A percentile compares a stretch with the other conserved stretches of the same genome.
Evolutionary conservation across 2,888 invertebrate genomes (phyloP).

Genomic region (Glyphotaelius pellucidus): DNA sequence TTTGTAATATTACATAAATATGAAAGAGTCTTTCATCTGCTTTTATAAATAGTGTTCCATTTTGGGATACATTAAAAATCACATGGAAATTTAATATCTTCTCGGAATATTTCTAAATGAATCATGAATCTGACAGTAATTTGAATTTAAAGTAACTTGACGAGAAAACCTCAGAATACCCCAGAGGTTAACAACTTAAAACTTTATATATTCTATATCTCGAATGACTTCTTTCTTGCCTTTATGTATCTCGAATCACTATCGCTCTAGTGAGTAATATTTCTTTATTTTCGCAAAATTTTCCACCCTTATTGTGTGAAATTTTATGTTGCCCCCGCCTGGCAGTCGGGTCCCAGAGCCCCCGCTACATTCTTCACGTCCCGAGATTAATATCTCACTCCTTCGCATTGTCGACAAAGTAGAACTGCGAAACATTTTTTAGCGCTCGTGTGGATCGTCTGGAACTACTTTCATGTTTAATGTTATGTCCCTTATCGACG

Average conservation of each 20-base stretch:
- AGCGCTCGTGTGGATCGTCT: constrained; percentile 41
- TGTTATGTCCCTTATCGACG: constrained; percentile 36
- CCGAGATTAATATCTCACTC: constrained; percentile 65
- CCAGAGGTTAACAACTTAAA: not conserved
- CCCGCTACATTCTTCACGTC: constrained; percentile 53
- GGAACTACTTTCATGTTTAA: constrained; percentile 62
- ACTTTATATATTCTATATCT: not conserved
- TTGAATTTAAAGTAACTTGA: too few relatives aligned
- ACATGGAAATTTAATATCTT: too few relatives aligned
- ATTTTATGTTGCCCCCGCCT: constrained; percentile 35
- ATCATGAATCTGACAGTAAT: too few relatives aligned
- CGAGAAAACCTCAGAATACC: too few relatives aligned
- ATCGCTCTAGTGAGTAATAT: not conserved
- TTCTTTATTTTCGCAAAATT: not conserved
- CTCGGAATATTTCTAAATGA: too few relatives aligned
- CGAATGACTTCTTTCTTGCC: not conserved
- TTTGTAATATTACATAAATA: too few relatives aligned
- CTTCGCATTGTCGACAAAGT: constrained; percentile 52
- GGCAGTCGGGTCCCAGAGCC: not conserved
- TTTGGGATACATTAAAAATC: too few relatives aligned
- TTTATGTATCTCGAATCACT: not conserved
- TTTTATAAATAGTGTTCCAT: too few relatives aligned
- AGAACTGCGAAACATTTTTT: constrained; percentile 56
- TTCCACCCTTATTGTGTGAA: constrained; percentile 42
- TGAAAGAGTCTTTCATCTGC: too few relatives aligned